These are phyloP conservation scores for Pygmarrhopalites habei DNA, from an alignment of 1,140 invertebrate genomes.

Conservation along the genomic window DNA sequence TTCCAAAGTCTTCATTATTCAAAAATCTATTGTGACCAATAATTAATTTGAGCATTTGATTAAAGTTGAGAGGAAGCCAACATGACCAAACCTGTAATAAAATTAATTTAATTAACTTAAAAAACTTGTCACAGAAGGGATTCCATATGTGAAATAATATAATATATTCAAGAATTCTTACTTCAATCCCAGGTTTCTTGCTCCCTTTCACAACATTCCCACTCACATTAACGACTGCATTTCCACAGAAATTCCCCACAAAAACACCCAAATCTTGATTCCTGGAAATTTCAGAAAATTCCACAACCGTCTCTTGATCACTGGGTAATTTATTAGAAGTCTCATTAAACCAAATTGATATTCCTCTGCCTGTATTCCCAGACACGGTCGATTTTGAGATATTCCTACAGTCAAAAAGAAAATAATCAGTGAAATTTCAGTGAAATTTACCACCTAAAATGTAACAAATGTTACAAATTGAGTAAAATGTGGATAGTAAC, in stretches of 20 bases:
- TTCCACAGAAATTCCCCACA: slow-evolving; percentile 55
- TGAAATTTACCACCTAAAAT: too few relatives aligned
- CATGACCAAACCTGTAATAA: slow-evolving; percentile 45
- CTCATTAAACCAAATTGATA: slow-evolving; percentile 81
- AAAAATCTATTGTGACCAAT: slow-evolving; percentile 77
- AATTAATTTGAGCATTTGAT: slow-evolving; percentile 52
- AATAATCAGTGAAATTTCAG: too few relatives aligned
- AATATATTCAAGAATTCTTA: too few relatives aligned
- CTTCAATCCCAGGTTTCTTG: slow-evolving; percentile 62
- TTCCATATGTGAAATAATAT: too few relatives aligned
- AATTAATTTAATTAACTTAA: too few relatives aligned
- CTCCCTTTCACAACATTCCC: slow-evolving; percentile 76
- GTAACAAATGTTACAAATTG: too few relatives aligned
- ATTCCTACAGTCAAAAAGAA: too few relatives aligned
- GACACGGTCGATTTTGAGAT: slow-evolving; percentile 70
- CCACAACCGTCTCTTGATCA: slow-evolving; percentile 74
- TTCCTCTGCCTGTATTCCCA: slow-evolving; percentile 75
- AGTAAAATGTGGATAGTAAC: too few relatives aligned
- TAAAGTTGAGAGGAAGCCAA: slow-evolving; percentile 35
- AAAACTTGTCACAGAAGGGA: too few relatives aligned
- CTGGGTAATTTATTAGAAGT: slow-evolving; percentile 69
- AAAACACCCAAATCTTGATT: slow-evolving; percentile 80
- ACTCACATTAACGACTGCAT: slow-evolving; percentile 63
- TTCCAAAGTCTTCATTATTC: slow-evolving; percentile 63
- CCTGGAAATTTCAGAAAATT: slow-evolving; percentile 75